Conservation (phyloP, 2,113 vertebrate species). For the Anhinga rufa region DNA sequence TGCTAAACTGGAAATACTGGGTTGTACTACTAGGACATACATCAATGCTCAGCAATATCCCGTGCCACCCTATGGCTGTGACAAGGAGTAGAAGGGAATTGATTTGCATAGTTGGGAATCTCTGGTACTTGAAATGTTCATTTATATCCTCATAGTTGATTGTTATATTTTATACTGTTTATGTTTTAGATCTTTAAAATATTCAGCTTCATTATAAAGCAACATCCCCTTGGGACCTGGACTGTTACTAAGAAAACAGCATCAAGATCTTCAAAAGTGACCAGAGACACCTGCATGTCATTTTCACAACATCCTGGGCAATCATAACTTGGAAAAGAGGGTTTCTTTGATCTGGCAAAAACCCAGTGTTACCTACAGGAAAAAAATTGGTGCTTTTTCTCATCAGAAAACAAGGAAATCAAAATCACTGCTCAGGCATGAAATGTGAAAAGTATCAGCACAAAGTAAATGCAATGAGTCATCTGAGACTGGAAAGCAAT, state of each 20-base stretch:
- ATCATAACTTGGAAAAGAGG: not conserved
- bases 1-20: not conserved
- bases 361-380: not conserved
- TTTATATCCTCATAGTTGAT: not conserved
- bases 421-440: not conserved
- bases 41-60: not conserved
- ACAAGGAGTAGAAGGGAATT: not conserved
- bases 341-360: not conserved
- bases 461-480: not conserved
- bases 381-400: not conserved
- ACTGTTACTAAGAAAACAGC: not conserved
- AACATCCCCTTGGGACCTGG: fast-evolving
- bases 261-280: not conserved
- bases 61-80: fast-evolving
- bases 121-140: not conserved
- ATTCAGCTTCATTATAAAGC: not conserved
- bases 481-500: not conserved
- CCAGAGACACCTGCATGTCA: not conserved
- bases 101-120: not conserved
- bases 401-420: not conserved
- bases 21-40: not conserved
- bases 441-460: not conserved
- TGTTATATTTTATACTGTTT: not conserved
- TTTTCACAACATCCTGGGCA: not conserved
- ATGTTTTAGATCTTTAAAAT: not conserved